These are phyloP conservation scores for Karalla daura DNA, from an alignment of 2,797 vertebrate genomes.

Conservation along the genomic window DNA sequence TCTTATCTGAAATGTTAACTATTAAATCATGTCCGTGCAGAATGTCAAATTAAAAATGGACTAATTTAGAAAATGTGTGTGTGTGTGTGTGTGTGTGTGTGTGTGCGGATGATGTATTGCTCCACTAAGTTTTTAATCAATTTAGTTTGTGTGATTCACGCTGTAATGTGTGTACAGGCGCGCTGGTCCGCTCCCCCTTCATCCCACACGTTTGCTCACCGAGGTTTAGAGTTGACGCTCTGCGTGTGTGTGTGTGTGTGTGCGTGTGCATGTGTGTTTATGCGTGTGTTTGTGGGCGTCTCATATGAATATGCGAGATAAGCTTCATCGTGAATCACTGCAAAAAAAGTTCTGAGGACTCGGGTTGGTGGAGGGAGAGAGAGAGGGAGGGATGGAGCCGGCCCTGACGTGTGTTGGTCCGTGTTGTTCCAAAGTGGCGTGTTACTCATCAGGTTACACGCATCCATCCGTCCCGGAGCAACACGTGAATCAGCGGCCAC, in stretches of 20 bases:
- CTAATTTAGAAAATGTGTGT: constrained; percentile 38
- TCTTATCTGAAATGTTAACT: constrained; percentile 70
- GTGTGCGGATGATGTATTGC: constrained; percentile 29
- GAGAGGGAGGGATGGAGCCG: constrained; percentile 4
- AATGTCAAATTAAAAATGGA: constrained; percentile 61
- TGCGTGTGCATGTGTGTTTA: not conserved
- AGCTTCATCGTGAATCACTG: constrained; percentile 34
- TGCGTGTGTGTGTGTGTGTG: too few relatives aligned
- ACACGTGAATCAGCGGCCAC: constrained; percentile 11
- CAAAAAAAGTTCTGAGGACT: constrained; percentile 23
- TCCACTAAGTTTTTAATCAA: constrained; percentile 24
- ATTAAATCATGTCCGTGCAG: constrained; percentile 57
- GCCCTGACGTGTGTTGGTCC: constrained; percentile 20
- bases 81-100: too few relatives aligned
- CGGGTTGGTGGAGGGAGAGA: too few relatives aligned
- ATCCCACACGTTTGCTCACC: constrained; percentile 23
- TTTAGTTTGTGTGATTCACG: constrained; percentile 17
- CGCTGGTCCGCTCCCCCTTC: not conserved
- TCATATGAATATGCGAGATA: constrained; percentile 44
- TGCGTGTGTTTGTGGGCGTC: constrained; percentile 24
- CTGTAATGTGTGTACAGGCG: not conserved
- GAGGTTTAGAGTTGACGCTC: too few relatives aligned
- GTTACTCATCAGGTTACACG: constrained; percentile 38
- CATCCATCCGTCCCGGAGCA: not conserved
- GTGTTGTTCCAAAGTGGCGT: not conserved